phyloP scores from a whole-genome alignment of 2,113 vertebrate species.

The Rissa tridactyla region DNA sequence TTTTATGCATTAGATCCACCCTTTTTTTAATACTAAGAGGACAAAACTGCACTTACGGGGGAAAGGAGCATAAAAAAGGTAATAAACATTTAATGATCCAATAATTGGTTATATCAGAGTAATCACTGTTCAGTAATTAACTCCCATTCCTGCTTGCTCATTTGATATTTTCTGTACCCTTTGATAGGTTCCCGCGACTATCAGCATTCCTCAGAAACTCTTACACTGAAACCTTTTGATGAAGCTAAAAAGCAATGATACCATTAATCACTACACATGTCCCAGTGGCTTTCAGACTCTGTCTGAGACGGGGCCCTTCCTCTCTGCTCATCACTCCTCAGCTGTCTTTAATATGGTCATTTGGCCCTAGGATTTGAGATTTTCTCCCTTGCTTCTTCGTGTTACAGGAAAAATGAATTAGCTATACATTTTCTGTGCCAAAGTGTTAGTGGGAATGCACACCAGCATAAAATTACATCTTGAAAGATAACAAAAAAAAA shows the following conservation, averaged over 20 bases:
- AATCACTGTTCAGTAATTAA: conserved; percentile 83
- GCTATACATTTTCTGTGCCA: neutral
- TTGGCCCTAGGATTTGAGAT: neutral
- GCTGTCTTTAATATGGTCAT: neutral
- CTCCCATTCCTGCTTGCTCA: conserved; percentile 70
- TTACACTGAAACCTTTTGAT: conserved; percentile 66
- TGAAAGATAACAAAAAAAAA: conserved; percentile 59
- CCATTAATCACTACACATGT: conserved; percentile 43
- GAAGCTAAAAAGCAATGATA: conserved; percentile 49
- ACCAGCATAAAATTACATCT: conserved; percentile 16
- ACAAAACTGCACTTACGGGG: conserved; percentile 73
- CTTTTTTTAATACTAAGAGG: conserved; percentile 70
- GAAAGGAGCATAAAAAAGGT: conserved; percentile 76
- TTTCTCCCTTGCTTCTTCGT: neutral
- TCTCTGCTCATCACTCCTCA: neutral
- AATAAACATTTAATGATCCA: conserved; percentile 85
- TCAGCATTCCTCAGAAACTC: conserved; percentile 67
- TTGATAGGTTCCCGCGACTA: conserved; percentile 72
- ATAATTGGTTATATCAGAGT: conserved; percentile 84
- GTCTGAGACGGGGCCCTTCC: neutral
- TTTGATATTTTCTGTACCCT: conserved; percentile 71
- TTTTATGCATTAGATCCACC: conserved; percentile 40
- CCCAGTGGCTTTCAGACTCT: conserved; percentile 32
- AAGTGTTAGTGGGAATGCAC: conserved; percentile 24
- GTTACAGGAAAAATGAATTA: neutral